Evolutionary conservation across 2,113 vertebrate genomes (phyloP), one percentile per base, ranked within the genome.

Genomic region (Chlamydotis undulata): DNA sequence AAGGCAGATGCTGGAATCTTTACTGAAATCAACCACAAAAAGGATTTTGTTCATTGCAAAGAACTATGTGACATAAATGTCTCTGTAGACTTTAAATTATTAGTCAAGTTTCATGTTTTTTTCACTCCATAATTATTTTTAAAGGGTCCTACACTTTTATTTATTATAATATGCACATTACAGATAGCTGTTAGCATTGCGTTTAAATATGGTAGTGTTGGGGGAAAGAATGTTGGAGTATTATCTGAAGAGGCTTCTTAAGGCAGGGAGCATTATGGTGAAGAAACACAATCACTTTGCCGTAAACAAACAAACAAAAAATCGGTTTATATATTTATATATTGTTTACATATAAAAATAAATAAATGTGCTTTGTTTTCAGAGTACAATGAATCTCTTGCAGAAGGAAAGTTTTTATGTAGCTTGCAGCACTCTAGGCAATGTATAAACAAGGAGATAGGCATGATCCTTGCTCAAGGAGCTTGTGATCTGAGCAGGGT

Each of bases 241-340:
- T 68, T 94, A 83, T 60, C 89, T 89, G 74, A 92, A 94, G 60
- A 24, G 52, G 7, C 49, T 96, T 79, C 71, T 96, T 84, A 96
- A 96, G 83, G 26, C 52, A 94, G 85, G 49, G 75, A 93, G 37
- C 43, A 74, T 96, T 97, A 84, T 77, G 60, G 43, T 60, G 67
- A 94, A 93, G 60, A 70, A 93, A 76, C 63, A 93, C 53, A 96
- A 92, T 84, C n/a, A 63, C 87, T 94, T 92, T 89, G 41, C 59
- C 93, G 64, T 89, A 90, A 93, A 49, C 19, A 84, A 81, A 49
- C 31, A 86, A 19, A n/a, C 4, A 22, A 26, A n/a, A 15, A 35
- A 16, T 23, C 2, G 15, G 2, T 25, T 47, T 68, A 24, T 50
- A 41, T 33, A 23, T 65, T 65, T 68, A 41, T 29, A 22, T n/a